A percentile compares a stretch with the other conserved stretches of the same genome.
These are phyloP conservation scores for Lateolabrax maculatus DNA, from an alignment of 2,797 vertebrate species.

Conservation along the genomic window DNA sequence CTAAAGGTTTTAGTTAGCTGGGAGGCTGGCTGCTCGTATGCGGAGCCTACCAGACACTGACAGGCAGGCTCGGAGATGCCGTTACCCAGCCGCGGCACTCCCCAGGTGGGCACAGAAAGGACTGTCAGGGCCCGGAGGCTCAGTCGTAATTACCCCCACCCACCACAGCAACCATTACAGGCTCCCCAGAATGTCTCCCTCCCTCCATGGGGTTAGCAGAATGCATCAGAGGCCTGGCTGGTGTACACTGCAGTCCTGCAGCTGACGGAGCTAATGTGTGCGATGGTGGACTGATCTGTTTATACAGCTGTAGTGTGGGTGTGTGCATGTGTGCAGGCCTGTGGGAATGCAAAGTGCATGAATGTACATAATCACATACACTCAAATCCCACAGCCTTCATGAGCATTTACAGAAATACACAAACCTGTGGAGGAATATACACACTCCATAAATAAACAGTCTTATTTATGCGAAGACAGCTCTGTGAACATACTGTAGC, in stretches of 20 bases:
- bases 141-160: conserved; percentile 63
- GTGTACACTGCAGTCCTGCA: conserved; percentile 49
- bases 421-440: conserved; percentile 10
- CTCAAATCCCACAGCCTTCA: not conserved
- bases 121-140: conserved; percentile 56
- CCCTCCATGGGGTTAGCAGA: conserved; percentile 44
- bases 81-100: conserved; percentile 44
- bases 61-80: conserved; percentile 45
- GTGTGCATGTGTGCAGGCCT: conserved; percentile 55
- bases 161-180: conserved; percentile 51
- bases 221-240: conserved; percentile 43
- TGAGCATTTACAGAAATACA: conserved; percentile 1
- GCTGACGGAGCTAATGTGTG: conserved; percentile 53
- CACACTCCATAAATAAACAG: not conserved
- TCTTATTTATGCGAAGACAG: not conserved
- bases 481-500: too few species aligned
- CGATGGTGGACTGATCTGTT: conserved; percentile 55
- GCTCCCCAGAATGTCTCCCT: conserved; percentile 42
- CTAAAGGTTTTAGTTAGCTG: conserved; percentile 71
- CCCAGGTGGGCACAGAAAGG: conserved; percentile 61
- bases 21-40: conserved; percentile 50
- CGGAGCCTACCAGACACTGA: conserved; percentile 53
- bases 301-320: conserved; percentile 67
- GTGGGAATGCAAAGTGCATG: conserved; percentile 49
- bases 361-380: conserved; percentile 37